Base-by-base conservation (phyloP, 2,113 vertebrate genomes). In the Pedionomus torquatus region DNA sequence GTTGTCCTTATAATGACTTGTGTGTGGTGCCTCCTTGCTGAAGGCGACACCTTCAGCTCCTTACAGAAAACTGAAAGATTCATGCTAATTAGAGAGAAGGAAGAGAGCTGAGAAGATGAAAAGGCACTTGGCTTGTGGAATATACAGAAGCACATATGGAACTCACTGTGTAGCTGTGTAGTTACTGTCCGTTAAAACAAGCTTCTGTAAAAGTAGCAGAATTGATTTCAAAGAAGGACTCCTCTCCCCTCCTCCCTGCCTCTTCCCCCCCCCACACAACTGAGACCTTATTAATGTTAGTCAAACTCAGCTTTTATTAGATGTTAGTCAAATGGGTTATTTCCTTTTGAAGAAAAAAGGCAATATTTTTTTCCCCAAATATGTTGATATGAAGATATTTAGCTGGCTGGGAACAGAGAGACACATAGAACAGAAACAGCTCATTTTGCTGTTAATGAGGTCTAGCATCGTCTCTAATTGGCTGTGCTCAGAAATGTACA, bases 211-310 rank as follows among this genome's bases (percentile, higher is more conserved):
- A 87, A 93, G 49, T 3, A 81, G n/a, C 12, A 71, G 39, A 90
- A 90, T 68, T 60, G 5, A 72, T 69, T 93, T 79, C 48, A 86
- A 83, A 92, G 46, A 24, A 75, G 18, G 3, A 61, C 14, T 24
- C 4, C 24, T 31, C 31, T 17, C 13, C 10, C 5, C 10, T 17
- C 8, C 11, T 2, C 2, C 2, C 14, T n/a, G n/a, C 6, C 24
- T 23, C 13, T 4, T 9, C 23, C 9, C 11, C 2, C n/a, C n/a
- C n/a, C n/a, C n/a, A n/a, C n/a, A n/a, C n/a, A n/a, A n/a, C n/a
- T n/a, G n/a, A n/a, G n/a, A n/a, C 71, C 28, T 61, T 66, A 14
- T 26, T 54, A 43, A 37, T 44, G 35, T 30, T 63, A 70, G 16
- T 79, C 13, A 70, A 66, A 70, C 16, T 51, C 51, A 61, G 17